A percentile compares a stretch with the other conserved stretches of the same genome.
These are phyloP conservation scores for Bothrops jararaca DNA, from an alignment of 2,113 vertebrate species.

Conservation along the genomic window DNA sequence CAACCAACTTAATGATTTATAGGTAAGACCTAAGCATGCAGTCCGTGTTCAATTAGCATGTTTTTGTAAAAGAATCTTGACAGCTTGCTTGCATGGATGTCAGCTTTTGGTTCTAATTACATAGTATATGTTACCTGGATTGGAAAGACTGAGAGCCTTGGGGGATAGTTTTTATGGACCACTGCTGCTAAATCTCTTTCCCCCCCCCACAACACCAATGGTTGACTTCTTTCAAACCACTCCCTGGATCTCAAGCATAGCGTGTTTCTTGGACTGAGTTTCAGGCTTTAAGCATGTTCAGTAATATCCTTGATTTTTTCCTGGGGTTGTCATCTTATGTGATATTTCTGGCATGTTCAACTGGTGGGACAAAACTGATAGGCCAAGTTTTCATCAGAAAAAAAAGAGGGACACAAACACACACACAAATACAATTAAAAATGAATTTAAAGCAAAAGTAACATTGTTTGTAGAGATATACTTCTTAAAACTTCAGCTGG, in stretches of 20 bases:
- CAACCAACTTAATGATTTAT: conserved; percentile 52
- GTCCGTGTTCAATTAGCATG: conserved; percentile 52
- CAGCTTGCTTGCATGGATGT: conserved; percentile 48
- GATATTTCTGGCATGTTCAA: conserved; percentile 68
- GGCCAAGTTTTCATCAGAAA: conserved; percentile 52
- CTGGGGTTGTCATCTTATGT: conserved; percentile 64
- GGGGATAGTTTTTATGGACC: conserved; percentile 59
- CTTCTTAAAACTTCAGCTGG: background rate
- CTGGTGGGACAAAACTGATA: conserved; percentile 67
- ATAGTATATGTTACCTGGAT: conserved; percentile 57
- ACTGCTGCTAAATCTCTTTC: conserved; percentile 50
- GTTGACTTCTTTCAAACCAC: conserved; percentile 53
- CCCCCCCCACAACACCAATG: conserved; percentile 14
- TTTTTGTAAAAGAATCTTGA: conserved; percentile 55
- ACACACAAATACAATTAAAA: background rate
- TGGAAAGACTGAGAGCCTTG: conserved; percentile 50
- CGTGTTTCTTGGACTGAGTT: conserved; percentile 67
- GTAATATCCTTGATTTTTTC: conserved; percentile 71
- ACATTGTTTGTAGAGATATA: background rate
- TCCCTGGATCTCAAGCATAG: conserved; percentile 59
- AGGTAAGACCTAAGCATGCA: conserved; percentile 45
- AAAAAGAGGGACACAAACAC: conserved; percentile 6
- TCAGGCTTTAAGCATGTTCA: conserved; percentile 62
- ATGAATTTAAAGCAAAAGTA: background rate
- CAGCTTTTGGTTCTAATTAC: conserved; percentile 46